phyloP scores from a whole-genome alignment of 2,797 vertebrate genomes.

The Pangasius krempfi region DNA sequence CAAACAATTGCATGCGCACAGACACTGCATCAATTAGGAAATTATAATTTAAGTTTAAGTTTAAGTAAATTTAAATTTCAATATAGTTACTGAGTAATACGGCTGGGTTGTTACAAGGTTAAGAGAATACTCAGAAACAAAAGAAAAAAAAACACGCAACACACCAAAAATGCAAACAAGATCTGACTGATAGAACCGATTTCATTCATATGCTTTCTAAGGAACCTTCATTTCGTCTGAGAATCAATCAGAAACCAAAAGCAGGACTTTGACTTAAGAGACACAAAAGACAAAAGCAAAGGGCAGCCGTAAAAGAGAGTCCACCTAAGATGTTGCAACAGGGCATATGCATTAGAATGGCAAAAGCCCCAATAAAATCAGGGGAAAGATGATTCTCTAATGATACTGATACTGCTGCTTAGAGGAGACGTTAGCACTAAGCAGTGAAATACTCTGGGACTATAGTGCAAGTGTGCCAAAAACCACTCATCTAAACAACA shows the following conservation, averaged over 20 bases:
- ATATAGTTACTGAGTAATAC: not conserved
- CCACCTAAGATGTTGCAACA: constrained; percentile 5
- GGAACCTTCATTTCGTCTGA: not conserved
- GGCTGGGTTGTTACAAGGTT: not conserved
- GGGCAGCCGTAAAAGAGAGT: constrained; percentile 11
- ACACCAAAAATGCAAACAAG: not conserved
- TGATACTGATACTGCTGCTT: constrained; percentile 2
- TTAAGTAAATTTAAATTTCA: too few relatives aligned
- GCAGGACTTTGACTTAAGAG: not conserved
- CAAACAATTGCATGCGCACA: not conserved
- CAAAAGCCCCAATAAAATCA: not conserved
- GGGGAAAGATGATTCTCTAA: not conserved
- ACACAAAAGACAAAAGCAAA: constrained; percentile 24
- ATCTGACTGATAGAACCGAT: not conserved
- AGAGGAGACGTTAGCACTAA: not conserved
- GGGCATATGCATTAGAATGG: constrained; percentile 20
- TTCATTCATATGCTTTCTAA: not conserved
- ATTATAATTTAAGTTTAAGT: too few relatives aligned
- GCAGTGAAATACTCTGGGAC: not conserved
- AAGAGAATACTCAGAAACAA: not conserved
- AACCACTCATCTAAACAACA: not conserved
- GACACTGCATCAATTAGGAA: not conserved
- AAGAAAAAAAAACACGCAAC: not conserved
- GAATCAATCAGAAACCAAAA: constrained; percentile 26
- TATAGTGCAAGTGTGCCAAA: not conserved